Evolutionary conservation across 2,113 vertebrate species (phyloP).

Genomic region (Himantopus leucocephalus): DNA sequence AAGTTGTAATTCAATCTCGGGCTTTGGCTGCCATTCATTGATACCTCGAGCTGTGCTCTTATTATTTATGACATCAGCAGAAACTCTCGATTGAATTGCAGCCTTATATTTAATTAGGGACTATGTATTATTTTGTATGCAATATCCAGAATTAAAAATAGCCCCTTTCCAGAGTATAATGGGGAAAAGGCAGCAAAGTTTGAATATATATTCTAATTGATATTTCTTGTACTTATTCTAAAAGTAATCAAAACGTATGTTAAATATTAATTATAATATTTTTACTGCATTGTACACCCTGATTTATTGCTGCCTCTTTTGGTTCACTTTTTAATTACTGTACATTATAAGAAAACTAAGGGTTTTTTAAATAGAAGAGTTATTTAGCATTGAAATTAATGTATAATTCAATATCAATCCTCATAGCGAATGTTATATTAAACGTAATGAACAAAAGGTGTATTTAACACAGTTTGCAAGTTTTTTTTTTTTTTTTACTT

Average conservation of each 20-base stretch:
- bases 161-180: constrained; percentile 73
- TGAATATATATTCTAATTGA: constrained; percentile 85
- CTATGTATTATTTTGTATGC: constrained; percentile 81
- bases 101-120: constrained; percentile 82
- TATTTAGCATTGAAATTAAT: constrained; percentile 81
- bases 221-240: constrained; percentile 81
- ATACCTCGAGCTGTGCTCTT: constrained; percentile 75
- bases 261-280: constrained; percentile 87
- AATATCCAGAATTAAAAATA: constrained; percentile 84
- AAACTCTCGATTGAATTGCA: constrained; percentile 79
- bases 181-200: constrained; percentile 75
- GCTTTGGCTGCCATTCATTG: constrained; percentile 77
- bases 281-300: constrained; percentile 77
- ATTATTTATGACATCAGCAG: constrained; percentile 84
- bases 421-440: constrained; percentile 79
- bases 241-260: constrained; percentile 83
- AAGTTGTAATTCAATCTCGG: constrained; percentile 80
- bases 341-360: constrained; percentile 78
- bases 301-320: constrained; percentile 82
- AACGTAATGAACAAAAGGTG: constrained; percentile 82
- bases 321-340: constrained; percentile 82
- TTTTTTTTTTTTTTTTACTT: constrained; percentile 65
- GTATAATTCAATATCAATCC: constrained; percentile 75
- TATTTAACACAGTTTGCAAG: constrained; percentile 83
- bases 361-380: constrained; percentile 71